phyloP scores from a whole-genome alignment of 2,113 vertebrate species.

The Kryptolebias marmoratus region DNA sequence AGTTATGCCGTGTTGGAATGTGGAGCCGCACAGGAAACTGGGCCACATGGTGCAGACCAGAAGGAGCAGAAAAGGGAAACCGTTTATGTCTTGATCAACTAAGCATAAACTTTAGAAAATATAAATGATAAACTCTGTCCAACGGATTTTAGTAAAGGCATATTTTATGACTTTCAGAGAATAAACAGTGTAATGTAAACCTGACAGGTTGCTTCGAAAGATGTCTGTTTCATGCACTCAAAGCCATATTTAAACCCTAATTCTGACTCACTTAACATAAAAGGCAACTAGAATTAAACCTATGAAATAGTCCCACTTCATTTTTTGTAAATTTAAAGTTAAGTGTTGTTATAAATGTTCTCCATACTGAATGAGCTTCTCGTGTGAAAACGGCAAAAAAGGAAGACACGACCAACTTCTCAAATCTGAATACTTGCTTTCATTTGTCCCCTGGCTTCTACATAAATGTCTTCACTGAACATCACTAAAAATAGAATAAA shows the following conservation, averaged over 20 bases:
- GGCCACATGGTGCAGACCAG: slow-evolving; percentile 54
- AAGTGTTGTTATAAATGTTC: not conserved
- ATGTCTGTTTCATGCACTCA: not conserved
- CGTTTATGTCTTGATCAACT: slow-evolving; percentile 17
- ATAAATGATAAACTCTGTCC: slow-evolving; percentile 5
- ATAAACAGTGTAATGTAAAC: not conserved
- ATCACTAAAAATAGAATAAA: too few species aligned
- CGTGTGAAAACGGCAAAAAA: too few species aligned
- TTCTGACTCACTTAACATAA: not conserved
- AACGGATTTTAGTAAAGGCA: not conserved
- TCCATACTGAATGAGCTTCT: too few species aligned
- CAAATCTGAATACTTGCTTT: too few species aligned
- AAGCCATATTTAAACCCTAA: not conserved
- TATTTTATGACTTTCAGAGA: not conserved
- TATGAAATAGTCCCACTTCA: not conserved
- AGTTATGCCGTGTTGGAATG: slow-evolving; percentile 63
- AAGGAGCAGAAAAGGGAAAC: slow-evolving; percentile 44
- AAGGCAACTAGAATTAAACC: not conserved
- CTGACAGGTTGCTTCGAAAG: not conserved
- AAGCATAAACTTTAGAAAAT: not conserved
- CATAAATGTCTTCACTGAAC: too few species aligned
- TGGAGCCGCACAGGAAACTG: slow-evolving; percentile 62
- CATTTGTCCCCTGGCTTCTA: too few species aligned
- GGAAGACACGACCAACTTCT: too few species aligned
- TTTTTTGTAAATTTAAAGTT: not conserved